Base-by-base conservation (phyloP, 2,797 vertebrate genomes). In the Rhynchonycteris naso region DNA sequence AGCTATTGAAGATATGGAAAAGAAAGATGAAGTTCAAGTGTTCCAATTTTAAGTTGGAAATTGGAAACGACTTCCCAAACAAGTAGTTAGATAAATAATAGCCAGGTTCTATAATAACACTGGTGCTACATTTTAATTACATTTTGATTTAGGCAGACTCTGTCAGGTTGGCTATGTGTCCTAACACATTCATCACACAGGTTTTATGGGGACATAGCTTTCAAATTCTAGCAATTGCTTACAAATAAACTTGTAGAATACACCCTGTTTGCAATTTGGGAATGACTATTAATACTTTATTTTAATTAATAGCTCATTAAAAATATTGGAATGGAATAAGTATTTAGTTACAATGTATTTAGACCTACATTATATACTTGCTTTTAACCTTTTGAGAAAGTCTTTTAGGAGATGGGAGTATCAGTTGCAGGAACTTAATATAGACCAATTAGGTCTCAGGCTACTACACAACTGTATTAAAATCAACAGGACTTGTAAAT, bases 121-220 rank as follows among this genome's bases (percentile, higher is more conserved):
- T 12, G 52, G 21, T 59, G 66, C 18, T 93, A 69, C 74, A 78
- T 95, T 95, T 95, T 95, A 95, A 96, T 95, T 96, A 93, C 66
- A 93, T 89, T 93, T 93, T 96, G 86, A 94, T 96, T 86, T 94
- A 94, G 43, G 79, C 33, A 94, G 71, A 85, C 76, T 93, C 47
- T 82, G 78, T 33, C 50, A 78, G 61, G 72, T 87, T 95, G 61
- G 61, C 33, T 72, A 83, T 16, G 2, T 61, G 68, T 91, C 28
- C 59, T 84, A 50, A 88, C 33, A 68, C 66, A 87, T 90, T 95
- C 38, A 90, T 91, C 72, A 85, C 19, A 8, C 33, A 59, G n/a
- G 18, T 33, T 89, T 81, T 91, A 81, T 16, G 22, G 21, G 38
- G 50, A 90, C 88, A 92, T 33, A 91, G 33, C 50, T 58, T 94